These are phyloP conservation scores for Galago senegalensis DNA, from an alignment of 2,797 vertebrate species.

Conservation along the genomic window DNA sequence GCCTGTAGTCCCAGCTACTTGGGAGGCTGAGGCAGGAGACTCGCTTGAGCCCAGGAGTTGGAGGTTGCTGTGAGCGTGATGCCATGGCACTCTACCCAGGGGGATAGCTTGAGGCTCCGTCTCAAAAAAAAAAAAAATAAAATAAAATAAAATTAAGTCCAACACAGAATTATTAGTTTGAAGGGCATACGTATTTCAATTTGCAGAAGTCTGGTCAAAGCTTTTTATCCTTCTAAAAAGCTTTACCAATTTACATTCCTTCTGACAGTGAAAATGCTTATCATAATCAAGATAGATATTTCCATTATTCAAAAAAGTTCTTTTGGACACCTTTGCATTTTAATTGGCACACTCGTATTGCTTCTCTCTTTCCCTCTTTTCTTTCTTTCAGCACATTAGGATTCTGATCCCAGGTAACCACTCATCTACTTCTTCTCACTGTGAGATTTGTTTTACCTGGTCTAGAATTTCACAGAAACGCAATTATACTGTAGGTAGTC, in stretches of 20 bases:
- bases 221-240: not conserved
- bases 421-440: not conserved
- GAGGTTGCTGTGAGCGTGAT: too few species aligned
- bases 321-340: not conserved
- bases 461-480: too few species aligned
- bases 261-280: not conserved
- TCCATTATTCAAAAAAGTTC: not conserved
- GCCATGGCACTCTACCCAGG: too few species aligned
- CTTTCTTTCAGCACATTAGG: not conserved
- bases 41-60: too few species aligned
- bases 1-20: too few species aligned
- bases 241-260: not conserved
- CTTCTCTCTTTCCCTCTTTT: too few species aligned
- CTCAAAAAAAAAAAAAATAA: not conserved
- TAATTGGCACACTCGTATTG: not conserved
- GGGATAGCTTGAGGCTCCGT: too few species aligned
- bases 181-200: not conserved
- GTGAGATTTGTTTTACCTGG: not conserved
- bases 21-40: too few species aligned
- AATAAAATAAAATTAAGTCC: constrained; percentile 10
- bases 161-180: not conserved
- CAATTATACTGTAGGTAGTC: too few species aligned
- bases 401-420: not conserved
- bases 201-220: not conserved
- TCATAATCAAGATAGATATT: not conserved